Conservation (phyloP, 1,140 invertebrate genomes). For the Thereuonema tuberculata region DNA sequence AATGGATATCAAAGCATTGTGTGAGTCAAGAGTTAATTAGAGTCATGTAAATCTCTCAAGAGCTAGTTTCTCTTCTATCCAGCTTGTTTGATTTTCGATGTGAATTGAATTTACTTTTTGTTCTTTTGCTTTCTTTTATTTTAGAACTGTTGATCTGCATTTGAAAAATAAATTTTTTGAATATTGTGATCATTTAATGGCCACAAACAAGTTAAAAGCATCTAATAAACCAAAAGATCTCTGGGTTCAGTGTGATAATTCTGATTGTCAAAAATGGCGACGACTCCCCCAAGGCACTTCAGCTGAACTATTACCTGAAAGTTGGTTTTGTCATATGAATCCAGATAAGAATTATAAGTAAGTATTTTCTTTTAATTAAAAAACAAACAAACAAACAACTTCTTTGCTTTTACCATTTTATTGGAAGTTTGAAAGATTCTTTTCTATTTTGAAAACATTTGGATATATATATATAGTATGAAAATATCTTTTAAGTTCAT, state of each 20-base stretch:
- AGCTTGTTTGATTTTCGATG: no score
- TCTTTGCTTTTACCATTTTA: no score
- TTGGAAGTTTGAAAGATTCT: background rate
- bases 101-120: no score
- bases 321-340: conserved; percentile 2
- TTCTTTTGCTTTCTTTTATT: background rate
- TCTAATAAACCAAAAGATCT: background rate
- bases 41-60: no score
- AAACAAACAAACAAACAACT: no score
- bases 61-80: no score
- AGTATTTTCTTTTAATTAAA: conserved; percentile 1
- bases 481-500: no score
- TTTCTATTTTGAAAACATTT: no score
- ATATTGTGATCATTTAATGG: background rate
- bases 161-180: background rate
- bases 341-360: background rate
- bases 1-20: no score
- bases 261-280: conserved; percentile 6
- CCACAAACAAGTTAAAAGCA: background rate
- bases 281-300: background rate
- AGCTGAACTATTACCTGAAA: background rate
- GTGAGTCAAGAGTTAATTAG: no score
- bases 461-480: no score
- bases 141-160: background rate
- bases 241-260: conserved; percentile 1